phyloP scores from a whole-genome alignment of 2,113 vertebrate genomes.

The Saimiri boliviensis region DNA sequence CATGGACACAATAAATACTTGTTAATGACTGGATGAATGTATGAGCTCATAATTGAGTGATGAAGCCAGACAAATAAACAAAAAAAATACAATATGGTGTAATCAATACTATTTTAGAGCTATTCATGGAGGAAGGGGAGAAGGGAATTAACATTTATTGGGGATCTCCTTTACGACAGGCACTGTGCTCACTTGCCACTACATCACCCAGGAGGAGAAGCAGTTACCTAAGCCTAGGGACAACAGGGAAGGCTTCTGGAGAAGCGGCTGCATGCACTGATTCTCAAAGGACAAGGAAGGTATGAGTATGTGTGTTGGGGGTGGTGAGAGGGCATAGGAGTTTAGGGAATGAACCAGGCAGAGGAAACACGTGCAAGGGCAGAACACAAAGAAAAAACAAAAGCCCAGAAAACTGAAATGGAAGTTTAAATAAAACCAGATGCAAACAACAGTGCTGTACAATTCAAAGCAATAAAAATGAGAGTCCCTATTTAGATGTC shows the following conservation, averaged over 20 bases:
- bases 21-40: background rate
- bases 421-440: conserved; percentile 29
- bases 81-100: background rate
- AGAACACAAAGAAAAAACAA: conserved; percentile 47
- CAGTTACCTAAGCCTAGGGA: background rate
- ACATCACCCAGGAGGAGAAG: background rate
- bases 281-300: background rate
- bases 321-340: background rate
- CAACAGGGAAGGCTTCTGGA: conserved; percentile 5
- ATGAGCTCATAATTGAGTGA: background rate
- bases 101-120: background rate
- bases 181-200: background rate
- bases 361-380: background rate
- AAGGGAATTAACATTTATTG: background rate
- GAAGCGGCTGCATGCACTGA: background rate
- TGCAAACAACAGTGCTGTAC: background rate
- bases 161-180: background rate
- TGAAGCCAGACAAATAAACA: background rate
- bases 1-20: conserved; percentile 32
- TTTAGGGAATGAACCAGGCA: conserved; percentile 30
- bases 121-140: background rate
- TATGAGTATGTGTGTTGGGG: background rate
- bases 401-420: conserved; percentile 9
- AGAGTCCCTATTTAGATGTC: background rate
- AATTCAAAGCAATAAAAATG: conserved; percentile 42